Evolutionary conservation across 2,797 vertebrate genomes (phyloP).

Genomic region (Notamacropus eugenii): DNA sequence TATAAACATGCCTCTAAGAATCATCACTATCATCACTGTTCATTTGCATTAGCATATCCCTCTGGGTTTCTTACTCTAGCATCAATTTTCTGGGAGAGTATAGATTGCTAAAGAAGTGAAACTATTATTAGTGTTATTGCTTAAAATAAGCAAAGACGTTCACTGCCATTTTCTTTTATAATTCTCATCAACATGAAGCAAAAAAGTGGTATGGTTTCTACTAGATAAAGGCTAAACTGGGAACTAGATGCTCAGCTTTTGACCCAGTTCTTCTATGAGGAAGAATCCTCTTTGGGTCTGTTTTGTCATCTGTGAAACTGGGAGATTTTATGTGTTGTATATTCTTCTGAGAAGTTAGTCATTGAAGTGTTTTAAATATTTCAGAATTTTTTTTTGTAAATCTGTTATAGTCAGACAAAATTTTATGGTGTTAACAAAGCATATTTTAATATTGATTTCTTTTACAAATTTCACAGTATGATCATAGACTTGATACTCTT

Average conservation of each 20-base stretch:
- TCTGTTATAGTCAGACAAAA: slow-evolving; percentile 18
- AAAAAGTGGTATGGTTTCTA: neutral
- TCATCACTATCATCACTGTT: neutral
- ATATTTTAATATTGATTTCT: neutral
- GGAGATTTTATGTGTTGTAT: neutral
- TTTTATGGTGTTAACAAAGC: neutral
- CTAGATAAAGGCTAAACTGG: neutral
- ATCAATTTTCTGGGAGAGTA: neutral
- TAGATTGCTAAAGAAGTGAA: neutral
- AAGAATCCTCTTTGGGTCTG: slow-evolving; percentile 13
- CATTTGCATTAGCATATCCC: neutral
- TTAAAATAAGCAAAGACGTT: neutral
- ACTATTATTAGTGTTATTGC: neutral
- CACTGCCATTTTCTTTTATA: neutral
- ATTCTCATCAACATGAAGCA: neutral
- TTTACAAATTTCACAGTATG: neutral
- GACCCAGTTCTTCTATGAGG: neutral
- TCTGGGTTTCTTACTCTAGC: neutral
- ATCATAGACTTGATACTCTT: neutral
- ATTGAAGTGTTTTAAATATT: slow-evolving; percentile 44
- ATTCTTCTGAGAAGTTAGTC: slow-evolving; percentile 26
- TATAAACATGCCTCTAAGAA: neutral
- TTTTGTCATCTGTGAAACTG: neutral
- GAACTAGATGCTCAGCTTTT: neutral
- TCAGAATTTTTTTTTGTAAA: slow-evolving; percentile 32